Conservation (phyloP, 2,888 invertebrate species). For the Agonopterix heracliana region DNA sequence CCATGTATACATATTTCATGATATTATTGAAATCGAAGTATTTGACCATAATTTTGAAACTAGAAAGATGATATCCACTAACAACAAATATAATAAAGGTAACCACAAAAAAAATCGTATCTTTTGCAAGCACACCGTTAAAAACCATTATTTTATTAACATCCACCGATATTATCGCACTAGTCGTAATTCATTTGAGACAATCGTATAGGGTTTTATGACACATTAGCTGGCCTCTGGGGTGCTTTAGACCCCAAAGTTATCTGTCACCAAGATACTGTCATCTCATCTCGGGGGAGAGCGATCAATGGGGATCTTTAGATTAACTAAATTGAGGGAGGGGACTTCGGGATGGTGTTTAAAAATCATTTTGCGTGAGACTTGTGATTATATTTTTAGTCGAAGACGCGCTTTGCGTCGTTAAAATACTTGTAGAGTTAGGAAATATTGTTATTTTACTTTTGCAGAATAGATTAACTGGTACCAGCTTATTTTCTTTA, state of each 20-base stretch:
- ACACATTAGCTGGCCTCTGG: constrained; percentile 55
- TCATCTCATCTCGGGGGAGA: constrained; percentile 56
- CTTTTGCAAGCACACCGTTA: no score
- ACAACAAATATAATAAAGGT: no score
- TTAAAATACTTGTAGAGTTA: no score
- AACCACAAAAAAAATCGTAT: no score
- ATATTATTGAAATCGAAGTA: no score
- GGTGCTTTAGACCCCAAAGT: constrained; percentile 35
- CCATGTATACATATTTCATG: no score
- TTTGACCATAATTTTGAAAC: no score
- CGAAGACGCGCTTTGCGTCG: no score
- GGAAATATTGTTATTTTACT: no score
- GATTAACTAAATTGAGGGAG: constrained; percentile 3
- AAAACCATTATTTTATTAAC: constrained; percentile 35
- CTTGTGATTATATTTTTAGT: background rate
- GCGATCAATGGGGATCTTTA: constrained; percentile 30
- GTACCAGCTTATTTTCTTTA: no score
- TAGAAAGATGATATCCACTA: no score
- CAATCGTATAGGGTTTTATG: constrained; percentile 66
- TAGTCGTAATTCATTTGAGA: constrained; percentile 51
- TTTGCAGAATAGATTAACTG: no score
- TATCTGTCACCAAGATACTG: constrained; percentile 66
- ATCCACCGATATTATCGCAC: constrained; percentile 36
- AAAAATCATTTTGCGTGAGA: background rate
- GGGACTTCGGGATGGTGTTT: background rate